Base-by-base conservation (phyloP, 2,113 vertebrate species). In the Leptobrachium ailaonicum region DNA sequence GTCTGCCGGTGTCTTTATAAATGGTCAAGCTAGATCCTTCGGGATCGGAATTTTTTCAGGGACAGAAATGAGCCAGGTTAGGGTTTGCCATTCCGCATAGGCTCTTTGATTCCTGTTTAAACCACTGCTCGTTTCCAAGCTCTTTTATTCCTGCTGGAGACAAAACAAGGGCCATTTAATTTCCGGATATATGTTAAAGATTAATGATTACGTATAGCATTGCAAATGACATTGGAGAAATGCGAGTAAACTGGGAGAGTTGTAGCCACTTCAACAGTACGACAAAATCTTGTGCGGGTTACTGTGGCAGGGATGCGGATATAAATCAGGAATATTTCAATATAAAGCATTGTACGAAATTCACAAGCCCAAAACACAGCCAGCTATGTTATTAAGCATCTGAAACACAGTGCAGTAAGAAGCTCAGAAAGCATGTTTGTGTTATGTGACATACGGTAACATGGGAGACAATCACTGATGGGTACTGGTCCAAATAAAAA, bases 131-230 rank as follows among this genome's bases (percentile, higher is more conserved):
- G 8, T 83, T 84, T 82, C 86, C 84, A 88, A 85, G 83, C 82
- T 87, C 87, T 82, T 71, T 92, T 92, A 97, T 73, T 96, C 95
- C 96, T 98, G 90, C 40, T 88, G 88, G 83, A 88, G 82, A 88
- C 80, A 89, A 41, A 89, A 82, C 40, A 42, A 80, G 43, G 42
- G 14, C 66, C 41, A 70, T 53, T 45, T 58, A 69, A 8, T 50
- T 50, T 50, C 47, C 13, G 56, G 11, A 12, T 60, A 60, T 32
- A 32, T 32, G 2, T 4, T 12, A 60, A 11, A 3, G 6, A 60
- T 8, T 2, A 14, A 50, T 54, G 66, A 54, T 58, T 68, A 20
- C 43, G 45, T 45, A 40, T 40, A 77, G 47, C 67, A 40, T 11
- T 62, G 67, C 6, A 56, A 76, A 40, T 54, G 45, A 76, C 63